phyloP scores from a whole-genome alignment of 2,113 vertebrate genomes.

The Paratilapia polleni region DNA sequence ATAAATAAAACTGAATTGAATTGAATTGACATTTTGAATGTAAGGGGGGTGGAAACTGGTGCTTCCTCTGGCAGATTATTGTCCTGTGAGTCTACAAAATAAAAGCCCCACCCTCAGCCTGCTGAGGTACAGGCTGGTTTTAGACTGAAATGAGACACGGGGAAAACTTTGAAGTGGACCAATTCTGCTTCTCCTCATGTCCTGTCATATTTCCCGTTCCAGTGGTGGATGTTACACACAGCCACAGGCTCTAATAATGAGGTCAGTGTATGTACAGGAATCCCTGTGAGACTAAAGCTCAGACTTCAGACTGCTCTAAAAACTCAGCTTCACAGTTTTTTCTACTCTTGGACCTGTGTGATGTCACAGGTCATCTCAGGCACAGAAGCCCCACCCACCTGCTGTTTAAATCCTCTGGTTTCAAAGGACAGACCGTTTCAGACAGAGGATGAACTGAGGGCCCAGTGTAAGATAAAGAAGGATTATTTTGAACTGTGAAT shows the following conservation, averaged over 20 bases:
- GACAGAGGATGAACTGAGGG: too few species aligned
- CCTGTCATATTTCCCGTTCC: not conserved
- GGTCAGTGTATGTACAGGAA: too few species aligned
- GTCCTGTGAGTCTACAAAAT: not conserved
- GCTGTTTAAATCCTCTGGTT: too few species aligned
- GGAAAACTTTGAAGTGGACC: not conserved
- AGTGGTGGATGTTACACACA: not conserved
- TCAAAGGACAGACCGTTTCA: too few species aligned
- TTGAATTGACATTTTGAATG: too few species aligned
- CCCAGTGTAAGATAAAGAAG: too few species aligned
- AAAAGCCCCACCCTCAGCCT: not conserved
- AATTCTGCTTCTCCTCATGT: not conserved
- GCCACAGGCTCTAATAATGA: not conserved
- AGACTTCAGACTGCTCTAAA: not conserved
- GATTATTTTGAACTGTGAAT: too few species aligned
- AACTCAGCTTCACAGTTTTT: not conserved
- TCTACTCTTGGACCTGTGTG: not conserved
- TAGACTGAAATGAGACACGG: not conserved
- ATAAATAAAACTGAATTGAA: too few species aligned
- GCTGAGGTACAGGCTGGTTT: not conserved
- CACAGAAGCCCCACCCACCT: too few species aligned
- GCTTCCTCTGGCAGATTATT: not conserved
- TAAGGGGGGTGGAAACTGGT: too few species aligned
- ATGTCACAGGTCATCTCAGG: too few species aligned
- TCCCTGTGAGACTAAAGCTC: not conserved